phyloP scores from a whole-genome alignment of 2,888 invertebrate genomes.

The Marronus borbonicus region DNA sequence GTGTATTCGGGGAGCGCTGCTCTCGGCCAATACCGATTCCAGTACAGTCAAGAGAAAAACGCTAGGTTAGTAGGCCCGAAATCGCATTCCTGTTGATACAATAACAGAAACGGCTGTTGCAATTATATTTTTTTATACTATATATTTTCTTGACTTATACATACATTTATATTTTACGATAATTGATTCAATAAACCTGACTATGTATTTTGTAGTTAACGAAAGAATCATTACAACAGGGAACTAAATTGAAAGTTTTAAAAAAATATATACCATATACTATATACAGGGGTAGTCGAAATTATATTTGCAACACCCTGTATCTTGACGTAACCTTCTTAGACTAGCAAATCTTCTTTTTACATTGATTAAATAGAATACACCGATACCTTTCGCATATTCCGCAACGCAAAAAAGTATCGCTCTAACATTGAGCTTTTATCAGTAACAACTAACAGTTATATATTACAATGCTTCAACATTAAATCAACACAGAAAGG shows the following conservation, averaged over 20 bases:
- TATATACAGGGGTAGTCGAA: not conserved
- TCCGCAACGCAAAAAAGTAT: slow-evolving; percentile 26
- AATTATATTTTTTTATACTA: not conserved
- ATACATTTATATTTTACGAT: not conserved
- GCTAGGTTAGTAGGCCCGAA: no score
- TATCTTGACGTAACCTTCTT: not conserved
- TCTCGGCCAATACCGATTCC: no score
- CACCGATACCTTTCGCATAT: not conserved
- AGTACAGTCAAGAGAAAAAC: no score
- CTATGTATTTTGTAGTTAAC: not conserved
- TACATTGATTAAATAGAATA: not conserved
- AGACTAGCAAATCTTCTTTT: not conserved
- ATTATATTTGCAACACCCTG: not conserved
- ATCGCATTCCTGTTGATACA: no score
- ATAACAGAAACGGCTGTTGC: not conserved
- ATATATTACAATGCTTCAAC: slow-evolving; percentile 33
- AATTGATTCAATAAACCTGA: slow-evolving; percentile 1
- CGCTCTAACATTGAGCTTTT: slow-evolving; percentile 39
- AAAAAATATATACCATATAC: not conserved
- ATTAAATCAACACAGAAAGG: slow-evolving; percentile 35
- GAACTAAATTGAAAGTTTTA: not conserved
- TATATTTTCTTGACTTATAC: not conserved
- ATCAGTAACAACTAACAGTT: slow-evolving; percentile 40
- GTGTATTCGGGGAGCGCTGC: no score
- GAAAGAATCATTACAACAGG: not conserved